Conservation (phyloP, 2,888 invertebrate species). For the Polietes domitor region DNA sequence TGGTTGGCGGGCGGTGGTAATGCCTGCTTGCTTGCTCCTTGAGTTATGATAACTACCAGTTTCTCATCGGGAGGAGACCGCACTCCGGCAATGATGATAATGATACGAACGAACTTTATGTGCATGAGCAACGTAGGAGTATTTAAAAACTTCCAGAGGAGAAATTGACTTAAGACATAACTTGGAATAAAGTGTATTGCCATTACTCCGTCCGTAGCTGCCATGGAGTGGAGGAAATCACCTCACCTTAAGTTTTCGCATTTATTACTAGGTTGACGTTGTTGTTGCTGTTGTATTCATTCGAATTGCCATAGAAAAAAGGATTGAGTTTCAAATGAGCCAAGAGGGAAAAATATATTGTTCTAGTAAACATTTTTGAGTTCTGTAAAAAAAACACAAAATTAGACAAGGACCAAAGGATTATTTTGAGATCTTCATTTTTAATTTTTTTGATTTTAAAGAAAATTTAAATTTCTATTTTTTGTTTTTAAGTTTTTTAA, state of each 20-base stretch:
- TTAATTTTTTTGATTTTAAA: too few species aligned
- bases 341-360: constrained; percentile 55
- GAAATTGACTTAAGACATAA: constrained; percentile 55
- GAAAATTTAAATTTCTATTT: too few species aligned
- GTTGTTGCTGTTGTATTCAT: neutral
- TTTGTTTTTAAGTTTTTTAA: too few species aligned
- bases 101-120: constrained; percentile 32
- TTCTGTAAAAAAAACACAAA: too few species aligned
- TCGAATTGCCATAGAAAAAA: constrained; percentile 25
- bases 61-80: constrained; percentile 6
- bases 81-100: constrained; percentile 22
- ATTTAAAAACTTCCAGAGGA: constrained; percentile 38
- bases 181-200: constrained; percentile 51
- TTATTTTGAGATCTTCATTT: too few species aligned
- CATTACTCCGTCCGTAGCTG: constrained; percentile 12
- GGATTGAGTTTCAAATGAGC: constrained; percentile 61
- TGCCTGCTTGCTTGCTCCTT: constrained; percentile 35
- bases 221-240: constrained; percentile 7
- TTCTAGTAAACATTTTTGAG: too few species aligned
- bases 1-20: neutral
- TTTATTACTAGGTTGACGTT: neutral
- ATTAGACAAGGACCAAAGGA: too few species aligned
- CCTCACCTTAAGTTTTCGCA: constrained; percentile 37
- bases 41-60: constrained; percentile 52
- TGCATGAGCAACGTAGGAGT: constrained; percentile 24